Base-by-base conservation (phyloP, 2,797 vertebrate genomes). In the Chaenodraco wilsoni region DNA sequence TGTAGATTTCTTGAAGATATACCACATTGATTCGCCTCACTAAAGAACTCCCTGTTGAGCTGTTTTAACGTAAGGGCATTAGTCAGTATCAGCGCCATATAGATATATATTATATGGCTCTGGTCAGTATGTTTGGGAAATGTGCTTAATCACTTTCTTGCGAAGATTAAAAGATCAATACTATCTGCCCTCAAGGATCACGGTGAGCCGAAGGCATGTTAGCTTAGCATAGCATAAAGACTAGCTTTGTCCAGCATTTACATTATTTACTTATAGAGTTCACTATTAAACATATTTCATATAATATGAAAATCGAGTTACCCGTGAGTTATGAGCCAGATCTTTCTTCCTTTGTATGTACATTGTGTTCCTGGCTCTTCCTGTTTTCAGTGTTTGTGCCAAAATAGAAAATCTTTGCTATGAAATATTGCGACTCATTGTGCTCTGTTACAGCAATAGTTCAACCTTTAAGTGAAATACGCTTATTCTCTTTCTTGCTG, bases 1-100 rank as follows among this genome's bases (percentile, higher is more conserved):
- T 73, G 75, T 50, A 65, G 63, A 76, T 81, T 77, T 72, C 54
- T 54, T 55, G 5, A 52, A 67, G 31, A 50, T 21, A 16, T 13
- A 62, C 3, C 12, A 48, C 71, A 83, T 63, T 69, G 71, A 82
- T 82, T 66, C 17, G 19, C 16, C 45, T 83, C 33, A 63, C 83
- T 69, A 69, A 67, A 31, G 65, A 44, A 54, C 48, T 64, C 21
- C 27, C 46, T 41, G 65, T 15, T 58, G 40, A 49, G 59, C 57
- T 23, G 49, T 41, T 65, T 72, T 51, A 61, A 69, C 43, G 61
- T 59, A 8, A 74, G 58, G 15, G 33, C 33, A 37, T 37, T 37
- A 37, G 23, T 27, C 23, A 27, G 23, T 23, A 23, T 23, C 23
- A 23, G 23, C 2, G 23, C 23, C 23, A 23, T 23, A 23, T 23